Conservation (phyloP, 2,797 vertebrate genomes). For the Pygocentrus nattereri region DNA sequence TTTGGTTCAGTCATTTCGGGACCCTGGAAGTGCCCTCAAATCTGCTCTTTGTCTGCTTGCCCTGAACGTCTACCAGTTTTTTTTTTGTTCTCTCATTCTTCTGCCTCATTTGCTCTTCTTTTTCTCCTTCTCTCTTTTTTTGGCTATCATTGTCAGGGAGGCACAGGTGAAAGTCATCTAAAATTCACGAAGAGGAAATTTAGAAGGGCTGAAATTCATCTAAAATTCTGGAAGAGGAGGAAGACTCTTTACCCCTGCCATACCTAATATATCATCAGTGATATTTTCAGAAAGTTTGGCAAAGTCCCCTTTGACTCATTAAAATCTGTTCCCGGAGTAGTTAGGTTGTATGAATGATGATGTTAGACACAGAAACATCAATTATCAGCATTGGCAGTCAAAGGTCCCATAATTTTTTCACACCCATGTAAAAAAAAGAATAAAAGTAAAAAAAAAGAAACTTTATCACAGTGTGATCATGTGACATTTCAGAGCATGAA, state of each 20-base stretch:
- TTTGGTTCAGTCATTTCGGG: constrained; percentile 62
- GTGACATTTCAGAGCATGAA: too few species aligned
- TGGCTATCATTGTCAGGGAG: constrained; percentile 38
- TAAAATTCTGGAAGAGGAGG: constrained; percentile 31
- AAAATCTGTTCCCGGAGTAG: too few species aligned
- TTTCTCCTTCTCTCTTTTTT: constrained; percentile 35
- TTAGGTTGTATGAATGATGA: too few species aligned
- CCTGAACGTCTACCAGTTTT: constrained; percentile 26
- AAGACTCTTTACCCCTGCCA: constrained; percentile 12
- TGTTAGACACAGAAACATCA: too few species aligned
- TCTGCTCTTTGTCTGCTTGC: constrained; percentile 25
- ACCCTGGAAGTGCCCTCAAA: constrained; percentile 37
- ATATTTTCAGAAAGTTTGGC: constrained; percentile 1
- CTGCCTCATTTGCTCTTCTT: constrained; percentile 33
- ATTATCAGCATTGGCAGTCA: too few species aligned
- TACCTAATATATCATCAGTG: not conserved
- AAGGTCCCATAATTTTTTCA: too few species aligned
- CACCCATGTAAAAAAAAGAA: too few species aligned
- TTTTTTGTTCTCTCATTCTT: constrained; percentile 25
- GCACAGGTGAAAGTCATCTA: constrained; percentile 49
- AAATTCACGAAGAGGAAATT: constrained; percentile 57
- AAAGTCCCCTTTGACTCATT: not conserved
- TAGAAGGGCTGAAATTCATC: constrained; percentile 44
- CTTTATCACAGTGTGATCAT: too few species aligned
- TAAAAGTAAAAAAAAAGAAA: too few species aligned